Percentiles rank a stretch among this genome's conserved stretches.
Conservation (phyloP, 2,113 vertebrate species). For the Neofelis nebulosa region DNA sequence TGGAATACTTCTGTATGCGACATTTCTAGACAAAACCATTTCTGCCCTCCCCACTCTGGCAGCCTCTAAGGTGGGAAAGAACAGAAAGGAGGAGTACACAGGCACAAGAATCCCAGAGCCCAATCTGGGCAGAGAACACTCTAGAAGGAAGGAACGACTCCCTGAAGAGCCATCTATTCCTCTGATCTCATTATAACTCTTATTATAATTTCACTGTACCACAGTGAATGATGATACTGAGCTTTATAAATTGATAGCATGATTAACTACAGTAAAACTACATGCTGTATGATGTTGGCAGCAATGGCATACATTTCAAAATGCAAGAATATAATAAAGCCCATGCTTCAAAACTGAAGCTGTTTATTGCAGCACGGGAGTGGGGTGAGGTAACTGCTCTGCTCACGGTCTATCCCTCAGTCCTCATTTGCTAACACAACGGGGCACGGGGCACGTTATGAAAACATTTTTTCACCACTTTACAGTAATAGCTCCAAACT, state of each 20-base stretch:
- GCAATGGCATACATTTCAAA: neutral
- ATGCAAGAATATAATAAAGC: neutral
- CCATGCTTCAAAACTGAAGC: neutral
- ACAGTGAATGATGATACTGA: slow-evolving; percentile 13
- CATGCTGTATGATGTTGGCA: neutral
- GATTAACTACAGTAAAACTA: neutral
- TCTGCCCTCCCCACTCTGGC: neutral
- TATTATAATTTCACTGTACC: slow-evolving; percentile 27
- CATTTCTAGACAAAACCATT: neutral
- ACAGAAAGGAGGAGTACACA: neutral
- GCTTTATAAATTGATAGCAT: slow-evolving; percentile 27
- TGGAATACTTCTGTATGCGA: no score
- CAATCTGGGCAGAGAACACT: slow-evolving; percentile 32
- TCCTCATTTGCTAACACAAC: slow-evolving; percentile 14
- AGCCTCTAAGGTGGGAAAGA: neutral
- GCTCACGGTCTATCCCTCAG: neutral
- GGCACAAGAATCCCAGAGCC: neutral
- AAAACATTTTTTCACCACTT: slow-evolving; percentile 56
- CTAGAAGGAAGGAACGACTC: neutral
- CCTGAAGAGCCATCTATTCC: neutral
- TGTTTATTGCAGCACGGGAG: neutral
- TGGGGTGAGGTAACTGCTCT: neutral
- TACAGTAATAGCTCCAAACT: slow-evolving; percentile 43
- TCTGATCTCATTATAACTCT: slow-evolving; percentile 45
- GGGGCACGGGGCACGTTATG: slow-evolving; percentile 30